Evolutionary conservation across 2,888 invertebrate species (phyloP).

Genomic region (Orgyia antiqua): DNA sequence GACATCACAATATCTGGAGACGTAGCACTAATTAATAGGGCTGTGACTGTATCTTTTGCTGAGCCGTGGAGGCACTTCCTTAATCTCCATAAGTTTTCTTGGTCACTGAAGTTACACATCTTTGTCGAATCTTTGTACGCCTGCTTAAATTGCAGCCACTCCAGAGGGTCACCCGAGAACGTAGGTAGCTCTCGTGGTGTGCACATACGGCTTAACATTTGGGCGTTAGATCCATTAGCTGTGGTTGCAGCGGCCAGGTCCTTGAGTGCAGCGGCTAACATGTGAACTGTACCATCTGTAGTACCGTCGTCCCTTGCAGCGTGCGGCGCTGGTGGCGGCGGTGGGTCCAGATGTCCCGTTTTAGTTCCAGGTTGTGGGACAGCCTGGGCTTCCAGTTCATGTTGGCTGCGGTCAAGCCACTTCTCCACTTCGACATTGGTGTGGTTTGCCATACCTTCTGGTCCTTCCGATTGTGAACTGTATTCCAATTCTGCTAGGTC

Average conservation of each 20-base stretch:
- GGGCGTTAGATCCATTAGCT: background rate
- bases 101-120: slow-evolving; percentile 2
- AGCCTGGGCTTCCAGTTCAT: too few relatives aligned
- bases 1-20: background rate
- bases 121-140: too few relatives aligned
- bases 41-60: slow-evolving; percentile 2
- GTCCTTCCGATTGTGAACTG: too few relatives aligned
- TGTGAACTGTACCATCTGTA: background rate
- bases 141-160: too few relatives aligned
- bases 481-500: too few relatives aligned
- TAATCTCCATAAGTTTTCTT: slow-evolving; percentile 3
- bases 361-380: too few relatives aligned
- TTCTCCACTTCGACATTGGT: too few relatives aligned
- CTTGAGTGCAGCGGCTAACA: background rate
- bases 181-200: slow-evolving; percentile 4
- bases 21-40: slow-evolving; percentile 1
- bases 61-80: background rate
- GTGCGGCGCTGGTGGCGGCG: too few relatives aligned
- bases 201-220: slow-evolving; percentile 2
- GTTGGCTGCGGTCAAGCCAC: too few relatives aligned
- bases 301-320: slow-evolving; percentile 1
- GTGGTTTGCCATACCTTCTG: too few relatives aligned
- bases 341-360: background rate
- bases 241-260: background rate
- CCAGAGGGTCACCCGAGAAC: slow-evolving; percentile 5